Percentiles rank a stretch among this genome's conserved stretches.
Conservation (phyloP, 2,113 vertebrate genomes). For the Oreochromis spilurus region DNA sequence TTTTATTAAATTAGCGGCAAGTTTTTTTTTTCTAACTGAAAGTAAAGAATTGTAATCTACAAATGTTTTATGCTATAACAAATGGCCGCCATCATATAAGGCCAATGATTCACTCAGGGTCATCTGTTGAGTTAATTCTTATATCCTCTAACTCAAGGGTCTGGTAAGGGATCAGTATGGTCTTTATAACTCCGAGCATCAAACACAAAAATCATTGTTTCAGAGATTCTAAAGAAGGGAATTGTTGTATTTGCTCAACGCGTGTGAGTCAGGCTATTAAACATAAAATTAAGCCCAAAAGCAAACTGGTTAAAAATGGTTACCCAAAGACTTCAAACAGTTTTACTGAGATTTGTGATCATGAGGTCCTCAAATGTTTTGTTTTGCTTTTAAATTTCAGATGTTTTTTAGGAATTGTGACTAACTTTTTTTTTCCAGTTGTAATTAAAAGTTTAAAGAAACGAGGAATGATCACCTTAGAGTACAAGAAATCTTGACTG, state of each 20-base stretch:
- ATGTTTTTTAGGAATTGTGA: background rate
- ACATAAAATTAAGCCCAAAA: background rate
- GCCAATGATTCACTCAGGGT: conserved; percentile 74
- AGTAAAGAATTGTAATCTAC: conserved; percentile 36
- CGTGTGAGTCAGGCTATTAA: conserved; percentile 17
- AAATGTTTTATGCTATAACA: conserved; percentile 55
- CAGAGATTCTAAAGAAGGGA: conserved; percentile 55
- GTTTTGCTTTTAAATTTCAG: background rate
- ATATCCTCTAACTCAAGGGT: conserved; percentile 48
- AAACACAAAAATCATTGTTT: conserved; percentile 34
- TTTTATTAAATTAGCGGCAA: conserved; percentile 36
- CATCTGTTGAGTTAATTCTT: conserved; percentile 53
- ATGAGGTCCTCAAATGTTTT: background rate
- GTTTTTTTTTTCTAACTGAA: conserved; percentile 23
- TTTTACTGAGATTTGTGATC: conserved; percentile 33
- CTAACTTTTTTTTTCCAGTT: background rate
- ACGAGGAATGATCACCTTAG: background rate
- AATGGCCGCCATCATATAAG: conserved; percentile 52
- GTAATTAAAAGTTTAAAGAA: background rate
- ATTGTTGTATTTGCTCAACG: conserved; percentile 14
- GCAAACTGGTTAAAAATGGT: background rate
- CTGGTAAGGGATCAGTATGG: conserved; percentile 43
- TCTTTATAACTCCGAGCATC: conserved; percentile 33
- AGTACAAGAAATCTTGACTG: background rate
- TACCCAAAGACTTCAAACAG: background rate